phyloP scores from a whole-genome alignment of 2,888 invertebrate species.

The Tetropium fuscum region DNA sequence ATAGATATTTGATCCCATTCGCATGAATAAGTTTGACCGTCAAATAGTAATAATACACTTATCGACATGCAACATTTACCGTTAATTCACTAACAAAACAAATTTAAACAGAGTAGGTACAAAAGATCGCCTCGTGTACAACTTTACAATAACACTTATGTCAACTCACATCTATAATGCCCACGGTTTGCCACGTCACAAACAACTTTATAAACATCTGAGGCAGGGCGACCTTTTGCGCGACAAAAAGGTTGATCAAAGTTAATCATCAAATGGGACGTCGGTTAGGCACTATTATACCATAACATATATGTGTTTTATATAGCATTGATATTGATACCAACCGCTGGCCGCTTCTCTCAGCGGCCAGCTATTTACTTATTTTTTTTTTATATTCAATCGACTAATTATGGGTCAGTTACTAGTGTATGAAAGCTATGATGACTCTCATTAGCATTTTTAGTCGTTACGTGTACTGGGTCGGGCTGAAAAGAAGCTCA shows the following conservation, averaged over 20 bases:
- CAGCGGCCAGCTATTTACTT: conserved; percentile 12
- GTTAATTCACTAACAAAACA: conserved; percentile 9
- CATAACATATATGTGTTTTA: conserved; percentile 40
- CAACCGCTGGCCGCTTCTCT: conserved; percentile 20
- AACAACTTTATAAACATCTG: conserved; percentile 39
- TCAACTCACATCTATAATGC: conserved; percentile 18
- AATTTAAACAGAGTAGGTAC: conserved; percentile 26
- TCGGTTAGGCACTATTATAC: conserved; percentile 44
- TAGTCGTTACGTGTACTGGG: conserved; percentile 28
- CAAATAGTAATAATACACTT: conserved; percentile 19
- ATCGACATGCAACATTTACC: conserved; percentile 21
- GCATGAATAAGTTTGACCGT: conserved; percentile 53
- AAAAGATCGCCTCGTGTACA: conserved; percentile 40
- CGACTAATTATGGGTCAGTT: conserved; percentile 28
- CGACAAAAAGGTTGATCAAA: conserved; percentile 23
- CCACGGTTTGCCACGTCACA: conserved; percentile 23
- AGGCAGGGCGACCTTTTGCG: conserved; percentile 20
- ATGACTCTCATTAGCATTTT: conserved; percentile 23
- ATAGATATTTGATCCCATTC: conserved; percentile 58
- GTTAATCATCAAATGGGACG: conserved; percentile 44
- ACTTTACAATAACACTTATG: conserved; percentile 29
- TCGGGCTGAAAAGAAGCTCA: conserved; percentile 31
- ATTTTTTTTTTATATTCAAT: too few relatives aligned
- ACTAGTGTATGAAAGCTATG: conserved; percentile 27
- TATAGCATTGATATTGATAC: conserved; percentile 38